Evolutionary conservation across 1,140 invertebrate genomes (phyloP), one percentile per base, ranked within the genome.

Genomic region (Polypedilum vanderplanki): DNA sequence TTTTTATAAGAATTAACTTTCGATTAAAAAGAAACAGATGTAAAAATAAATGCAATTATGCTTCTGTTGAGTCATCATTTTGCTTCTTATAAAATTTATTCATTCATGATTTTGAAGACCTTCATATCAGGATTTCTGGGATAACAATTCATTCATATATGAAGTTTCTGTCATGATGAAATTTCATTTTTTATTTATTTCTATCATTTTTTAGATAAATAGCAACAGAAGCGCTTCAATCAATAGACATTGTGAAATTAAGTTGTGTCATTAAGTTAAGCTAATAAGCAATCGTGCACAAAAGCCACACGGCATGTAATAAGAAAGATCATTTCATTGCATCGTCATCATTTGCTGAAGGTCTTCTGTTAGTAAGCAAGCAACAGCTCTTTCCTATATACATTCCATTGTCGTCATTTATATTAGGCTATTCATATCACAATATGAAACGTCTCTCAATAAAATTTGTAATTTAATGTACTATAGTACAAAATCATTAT

Each of bases 311-410:
- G 24, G 24, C 24, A 5, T 57, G n/a, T 57, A n/a, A 57, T 57
- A n/a, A 57, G 24, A 57, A 57, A 57, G 12, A 57, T 57, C 46
- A 57, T 33, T 33, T 33, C 24, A 33, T 33, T 57, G 46, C 46
- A 57, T 57, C 46, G n/a, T 57, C 46, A n/a, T 57, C 46, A 15
- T 57, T n/a, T n/a, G 46, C 46, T 57, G 46, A 57, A 57, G 46
- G 46, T 12, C n/a, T 57, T 57, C 46, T 57, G 12, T 57, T 33
- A 33, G 24, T 5, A 33, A 33, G 24, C 24, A 33, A 33, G 24
- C 24, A 33, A 33, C 24, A 33, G 24, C 24, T 33, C 24, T 33
- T 33, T 33, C 24, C 24, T 33, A 33, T 33, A 33, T 33, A 33
- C 24, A 33, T 33, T 33, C 24, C 24, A 33, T 33, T 3, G 24